phyloP scores from a whole-genome alignment of 2,113 vertebrate genomes.

The Sitta europaea region DNA sequence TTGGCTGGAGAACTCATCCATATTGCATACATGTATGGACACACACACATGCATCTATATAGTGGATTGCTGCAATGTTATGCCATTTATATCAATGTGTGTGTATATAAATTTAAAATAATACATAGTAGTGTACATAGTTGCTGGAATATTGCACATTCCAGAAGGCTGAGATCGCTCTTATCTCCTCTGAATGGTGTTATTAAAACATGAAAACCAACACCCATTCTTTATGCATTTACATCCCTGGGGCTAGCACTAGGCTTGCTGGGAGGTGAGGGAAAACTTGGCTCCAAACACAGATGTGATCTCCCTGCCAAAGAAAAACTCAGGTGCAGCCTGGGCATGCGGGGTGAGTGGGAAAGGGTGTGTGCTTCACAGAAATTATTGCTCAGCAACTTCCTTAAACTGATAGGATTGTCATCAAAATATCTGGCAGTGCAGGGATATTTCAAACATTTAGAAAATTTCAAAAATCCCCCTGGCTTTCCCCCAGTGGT shows the following conservation, averaged over 20 bases:
- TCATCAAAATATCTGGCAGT: not conserved
- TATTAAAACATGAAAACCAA: not conserved
- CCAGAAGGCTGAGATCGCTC: not conserved
- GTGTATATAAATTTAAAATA: not conserved
- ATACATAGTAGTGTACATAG: not conserved
- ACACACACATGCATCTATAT: rapidly evolving
- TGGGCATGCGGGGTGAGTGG: rapidly evolving
- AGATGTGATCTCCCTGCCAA: not conserved
- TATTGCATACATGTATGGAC: not conserved
- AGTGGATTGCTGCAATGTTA: not conserved
- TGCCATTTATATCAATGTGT: not conserved
- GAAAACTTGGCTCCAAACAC: not conserved
- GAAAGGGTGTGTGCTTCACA: not conserved
- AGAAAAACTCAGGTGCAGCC: not conserved
- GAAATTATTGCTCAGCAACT: slow-evolving; percentile 8
- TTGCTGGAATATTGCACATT: not conserved
- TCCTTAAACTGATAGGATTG: not conserved
- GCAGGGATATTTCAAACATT: not conserved
- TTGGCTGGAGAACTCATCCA: not conserved
- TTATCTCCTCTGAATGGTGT: not conserved
- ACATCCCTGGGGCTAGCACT: not conserved
- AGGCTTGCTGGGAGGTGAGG: not conserved
- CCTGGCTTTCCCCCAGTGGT: not conserved
- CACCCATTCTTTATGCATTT: rapidly evolving
- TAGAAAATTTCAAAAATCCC: not conserved